Evolutionary conservation across 2,888 invertebrate species (phyloP).

Genomic region (Tubulanus polymorphus): DNA sequence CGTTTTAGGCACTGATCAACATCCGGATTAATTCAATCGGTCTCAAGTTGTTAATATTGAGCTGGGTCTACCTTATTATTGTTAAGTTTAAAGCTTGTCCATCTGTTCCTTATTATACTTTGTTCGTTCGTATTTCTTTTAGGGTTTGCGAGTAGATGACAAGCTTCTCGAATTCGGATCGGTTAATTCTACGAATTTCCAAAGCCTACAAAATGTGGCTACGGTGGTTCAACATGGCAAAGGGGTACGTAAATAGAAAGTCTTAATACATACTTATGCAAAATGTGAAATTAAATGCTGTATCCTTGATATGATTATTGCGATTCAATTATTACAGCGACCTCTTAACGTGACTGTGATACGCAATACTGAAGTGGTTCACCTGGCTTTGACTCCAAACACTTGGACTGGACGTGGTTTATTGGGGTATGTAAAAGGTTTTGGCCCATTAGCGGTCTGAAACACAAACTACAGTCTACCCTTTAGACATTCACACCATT

Average conservation of each 20-base stretch:
- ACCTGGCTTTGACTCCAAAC: slow-evolving; percentile 31
- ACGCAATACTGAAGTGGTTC: slow-evolving; percentile 24
- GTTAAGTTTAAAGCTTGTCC: not conserved
- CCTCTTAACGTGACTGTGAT: slow-evolving; percentile 27
- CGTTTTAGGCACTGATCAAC: too few relatives aligned
- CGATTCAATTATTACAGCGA: slow-evolving; percentile 35
- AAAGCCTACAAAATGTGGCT: slow-evolving; percentile 38
- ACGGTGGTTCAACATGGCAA: slow-evolving; percentile 46
- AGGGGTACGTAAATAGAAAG: slow-evolving; percentile 32
- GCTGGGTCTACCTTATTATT: not conserved
- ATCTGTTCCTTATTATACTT: not conserved
- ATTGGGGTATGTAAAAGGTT: too few relatives aligned
- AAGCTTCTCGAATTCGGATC: slow-evolving; percentile 46
- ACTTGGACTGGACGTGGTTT: slow-evolving; percentile 41
- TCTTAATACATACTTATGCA: not conserved
- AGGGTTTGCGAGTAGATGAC: slow-evolving; percentile 45
- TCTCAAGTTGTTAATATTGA: not conserved
- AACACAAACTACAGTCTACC: too few relatives aligned
- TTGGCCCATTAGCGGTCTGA: too few relatives aligned
- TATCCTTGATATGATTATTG: too few relatives aligned
- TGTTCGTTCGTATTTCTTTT: slow-evolving; percentile 9
- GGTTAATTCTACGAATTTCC: slow-evolving; percentile 39
- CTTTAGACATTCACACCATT: too few relatives aligned
- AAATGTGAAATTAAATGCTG: not conserved
- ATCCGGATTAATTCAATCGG: too few relatives aligned